Conservation (phyloP, 1,140 invertebrate species). For the Asbolus verrucosus region DNA sequence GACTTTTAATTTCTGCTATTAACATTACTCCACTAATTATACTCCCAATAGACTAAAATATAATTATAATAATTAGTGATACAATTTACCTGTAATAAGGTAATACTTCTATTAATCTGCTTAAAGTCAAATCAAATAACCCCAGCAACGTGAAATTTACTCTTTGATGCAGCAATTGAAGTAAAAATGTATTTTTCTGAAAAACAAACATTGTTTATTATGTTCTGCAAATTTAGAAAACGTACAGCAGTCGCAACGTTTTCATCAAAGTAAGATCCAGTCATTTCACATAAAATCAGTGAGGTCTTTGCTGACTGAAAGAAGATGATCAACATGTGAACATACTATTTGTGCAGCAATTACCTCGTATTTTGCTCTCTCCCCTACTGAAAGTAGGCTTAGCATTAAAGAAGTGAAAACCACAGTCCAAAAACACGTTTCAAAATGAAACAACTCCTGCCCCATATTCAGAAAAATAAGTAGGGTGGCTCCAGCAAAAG, state of each 20-base stretch:
- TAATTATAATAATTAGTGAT: background rate
- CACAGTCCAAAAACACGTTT: background rate
- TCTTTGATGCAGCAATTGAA: constrained; percentile 2
- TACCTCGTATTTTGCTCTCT: constrained; percentile 1
- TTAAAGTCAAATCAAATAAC: constrained; percentile 11
- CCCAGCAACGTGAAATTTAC: constrained; percentile 1
- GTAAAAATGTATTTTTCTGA: background rate
- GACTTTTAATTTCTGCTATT: no score
- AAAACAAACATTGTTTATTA: no score
- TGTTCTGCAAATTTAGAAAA: no score
- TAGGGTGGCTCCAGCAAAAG: background rate
- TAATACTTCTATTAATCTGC: background rate
- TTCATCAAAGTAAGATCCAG: no score
- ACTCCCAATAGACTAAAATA: background rate
- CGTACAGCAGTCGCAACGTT: no score
- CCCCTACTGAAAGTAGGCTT: no score
- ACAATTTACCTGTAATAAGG: background rate
- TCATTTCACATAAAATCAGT: background rate
- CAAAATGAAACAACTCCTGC: background rate
- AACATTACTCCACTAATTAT: no score
- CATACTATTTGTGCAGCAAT: no score
- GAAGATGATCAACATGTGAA: no score
- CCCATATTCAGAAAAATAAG: background rate
- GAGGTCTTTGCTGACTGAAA: background rate
- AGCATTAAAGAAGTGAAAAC: background rate